phyloP scores from a whole-genome alignment of 2,113 vertebrate genomes.

The Platichthys flesus region DNA sequence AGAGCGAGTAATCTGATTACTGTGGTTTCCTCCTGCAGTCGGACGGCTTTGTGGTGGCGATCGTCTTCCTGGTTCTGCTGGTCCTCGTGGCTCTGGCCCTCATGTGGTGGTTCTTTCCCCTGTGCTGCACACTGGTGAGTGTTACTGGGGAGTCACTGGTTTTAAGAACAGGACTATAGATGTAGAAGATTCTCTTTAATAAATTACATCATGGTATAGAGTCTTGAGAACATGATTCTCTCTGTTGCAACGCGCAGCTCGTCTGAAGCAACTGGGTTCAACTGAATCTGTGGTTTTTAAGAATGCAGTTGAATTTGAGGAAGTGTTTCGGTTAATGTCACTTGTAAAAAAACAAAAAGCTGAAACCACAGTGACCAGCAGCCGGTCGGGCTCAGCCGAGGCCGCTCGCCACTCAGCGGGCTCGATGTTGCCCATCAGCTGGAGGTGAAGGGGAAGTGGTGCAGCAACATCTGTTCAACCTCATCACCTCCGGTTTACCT shows the following conservation, averaged over 20 bases:
- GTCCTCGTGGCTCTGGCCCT: conserved; percentile 83
- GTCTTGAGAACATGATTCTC: not conserved
- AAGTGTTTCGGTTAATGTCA: not conserved
- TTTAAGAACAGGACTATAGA: too few species aligned
- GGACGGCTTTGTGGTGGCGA: conserved; percentile 79
- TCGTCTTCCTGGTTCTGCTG: conserved; percentile 89
- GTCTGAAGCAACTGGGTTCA: not conserved
- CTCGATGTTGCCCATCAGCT: too few species aligned
- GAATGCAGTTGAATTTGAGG: too few species aligned
- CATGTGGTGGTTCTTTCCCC: conserved; percentile 98
- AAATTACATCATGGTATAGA: too few species aligned
- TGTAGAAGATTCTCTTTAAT: too few species aligned
- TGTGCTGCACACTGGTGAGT: conserved; percentile 98
- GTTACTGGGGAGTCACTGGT: not conserved
- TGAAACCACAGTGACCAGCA: not conserved
- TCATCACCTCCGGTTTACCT: not conserved
- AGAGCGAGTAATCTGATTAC: not conserved
- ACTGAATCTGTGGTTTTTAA: not conserved
- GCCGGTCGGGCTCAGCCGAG: not conserved
- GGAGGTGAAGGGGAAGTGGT: not conserved
- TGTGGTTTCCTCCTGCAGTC: conserved; percentile 78
- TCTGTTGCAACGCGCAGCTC: not conserved
- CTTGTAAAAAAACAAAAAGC: not conserved
- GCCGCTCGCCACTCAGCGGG: too few species aligned
- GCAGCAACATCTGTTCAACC: not conserved